phyloP scores from a whole-genome alignment of 2,888 invertebrate species.

The Seira sanloemensis region DNA sequence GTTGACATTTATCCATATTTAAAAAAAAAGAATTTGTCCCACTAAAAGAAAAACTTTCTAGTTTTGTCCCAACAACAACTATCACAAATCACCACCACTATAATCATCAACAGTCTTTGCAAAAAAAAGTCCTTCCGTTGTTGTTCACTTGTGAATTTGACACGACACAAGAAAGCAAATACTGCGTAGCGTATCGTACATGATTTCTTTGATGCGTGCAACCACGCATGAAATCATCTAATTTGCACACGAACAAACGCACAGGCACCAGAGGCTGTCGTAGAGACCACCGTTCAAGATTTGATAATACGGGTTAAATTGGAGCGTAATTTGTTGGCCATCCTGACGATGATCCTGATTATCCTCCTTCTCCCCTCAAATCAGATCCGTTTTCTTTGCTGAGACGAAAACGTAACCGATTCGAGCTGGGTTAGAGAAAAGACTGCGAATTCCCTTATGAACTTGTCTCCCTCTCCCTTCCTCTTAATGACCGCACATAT shows the following conservation, averaged over 20 bases:
- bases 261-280: not conserved
- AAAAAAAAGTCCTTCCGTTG: no score
- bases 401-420: not conserved
- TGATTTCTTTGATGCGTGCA: constrained; percentile 29
- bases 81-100: no score
- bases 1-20: constrained; percentile 29
- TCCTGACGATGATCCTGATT: not conserved
- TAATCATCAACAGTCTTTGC: no score
- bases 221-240: constrained; percentile 47
- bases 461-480: not conserved
- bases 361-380: constrained; percentile 25
- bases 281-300: not conserved
- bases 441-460: not conserved
- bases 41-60: constrained; percentile 20
- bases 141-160: not conserved
- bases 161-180: not conserved
- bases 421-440: not conserved
- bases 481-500: constrained; percentile 37
- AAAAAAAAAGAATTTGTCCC: not conserved
- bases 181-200: not conserved
- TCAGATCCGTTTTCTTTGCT: not conserved
- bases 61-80: no score
- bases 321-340: constrained; percentile 4
- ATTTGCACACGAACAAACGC: constrained; percentile 12
- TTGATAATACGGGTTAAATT: constrained; percentile 4